These are phyloP conservation scores for Leptarthrus brevirostris DNA, from an alignment of 2,888 invertebrate species.

Conservation along the genomic window DNA sequence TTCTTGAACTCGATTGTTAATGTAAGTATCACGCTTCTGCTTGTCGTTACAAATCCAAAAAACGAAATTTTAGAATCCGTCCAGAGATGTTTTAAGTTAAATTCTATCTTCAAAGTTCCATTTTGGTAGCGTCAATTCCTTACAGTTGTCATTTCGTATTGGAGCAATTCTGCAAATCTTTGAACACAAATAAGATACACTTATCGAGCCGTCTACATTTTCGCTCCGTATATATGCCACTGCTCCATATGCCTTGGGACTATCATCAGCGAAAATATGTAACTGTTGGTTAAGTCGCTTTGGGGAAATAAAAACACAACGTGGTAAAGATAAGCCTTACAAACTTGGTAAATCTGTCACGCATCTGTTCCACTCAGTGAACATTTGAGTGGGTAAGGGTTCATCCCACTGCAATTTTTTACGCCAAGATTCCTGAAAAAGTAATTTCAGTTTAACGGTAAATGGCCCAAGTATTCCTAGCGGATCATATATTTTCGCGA, in stretches of 20 bases:
- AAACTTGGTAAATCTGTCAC: neutral
- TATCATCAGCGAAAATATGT: constrained; percentile 35
- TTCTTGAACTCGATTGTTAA: neutral
- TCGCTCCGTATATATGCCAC: constrained; percentile 50
- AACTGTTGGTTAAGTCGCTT: neutral
- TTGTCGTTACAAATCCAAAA: neutral
- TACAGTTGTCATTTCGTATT: neutral
- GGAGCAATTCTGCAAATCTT: constrained; percentile 41
- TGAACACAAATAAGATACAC: constrained; percentile 45
- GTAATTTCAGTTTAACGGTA: constrained; percentile 51
- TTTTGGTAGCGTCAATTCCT: constrained; percentile 45
- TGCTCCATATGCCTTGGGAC: constrained; percentile 52
- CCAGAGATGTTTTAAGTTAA: constrained; percentile 29
- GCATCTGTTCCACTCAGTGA: neutral
- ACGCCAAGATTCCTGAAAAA: constrained; percentile 45
- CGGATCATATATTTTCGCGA: constrained; percentile 51
- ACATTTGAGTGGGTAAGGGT: neutral
- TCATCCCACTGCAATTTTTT: neutral
- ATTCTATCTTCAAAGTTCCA: constrained; percentile 42
- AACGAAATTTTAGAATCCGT: neutral
- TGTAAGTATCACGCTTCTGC: neutral
- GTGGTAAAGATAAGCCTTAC: neutral
- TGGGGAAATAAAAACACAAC: neutral
- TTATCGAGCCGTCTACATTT: constrained; percentile 10
- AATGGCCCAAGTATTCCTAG: constrained; percentile 50